These are phyloP conservation scores for Epinephelus fuscoguttatus DNA, from an alignment of 2,113 vertebrate species.

Conservation along the genomic window DNA sequence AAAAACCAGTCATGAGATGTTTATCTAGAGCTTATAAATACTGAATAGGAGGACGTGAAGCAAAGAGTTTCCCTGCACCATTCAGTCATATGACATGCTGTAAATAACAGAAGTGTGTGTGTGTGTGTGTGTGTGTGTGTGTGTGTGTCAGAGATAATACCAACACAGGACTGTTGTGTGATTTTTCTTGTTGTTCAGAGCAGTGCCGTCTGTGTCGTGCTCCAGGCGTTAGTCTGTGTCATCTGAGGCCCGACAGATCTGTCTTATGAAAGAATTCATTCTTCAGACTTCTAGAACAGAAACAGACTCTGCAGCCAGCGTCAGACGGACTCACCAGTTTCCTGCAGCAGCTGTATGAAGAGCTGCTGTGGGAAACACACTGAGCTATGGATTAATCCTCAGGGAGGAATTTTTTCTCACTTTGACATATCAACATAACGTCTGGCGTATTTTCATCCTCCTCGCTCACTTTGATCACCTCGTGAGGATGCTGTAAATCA, in stretches of 20 bases:
- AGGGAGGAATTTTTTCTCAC: slow-evolving; percentile 11
- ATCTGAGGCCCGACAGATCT: not conserved
- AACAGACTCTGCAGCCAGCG: not conserved
- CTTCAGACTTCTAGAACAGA: not conserved
- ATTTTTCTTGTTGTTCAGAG: not conserved
- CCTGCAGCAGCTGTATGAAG: not conserved
- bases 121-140: slow-evolving; percentile 16
- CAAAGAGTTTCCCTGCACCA: not conserved
- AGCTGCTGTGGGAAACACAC: not conserved
- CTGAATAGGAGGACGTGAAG: not conserved
- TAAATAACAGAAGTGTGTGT: not conserved
- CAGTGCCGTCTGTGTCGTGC: not conserved
- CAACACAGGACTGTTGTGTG: slow-evolving; percentile 18
- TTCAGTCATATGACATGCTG: slow-evolving; percentile 36
- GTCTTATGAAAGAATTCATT: not conserved
- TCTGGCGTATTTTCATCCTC: slow-evolving; percentile 17
- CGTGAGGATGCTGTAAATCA: slow-evolving; percentile 41
- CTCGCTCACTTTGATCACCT: not conserved
- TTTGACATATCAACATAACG: slow-evolving; percentile 46
- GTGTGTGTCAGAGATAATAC: not conserved
- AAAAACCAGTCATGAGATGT: not conserved
- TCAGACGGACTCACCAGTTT: not conserved
- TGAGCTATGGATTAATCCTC: not conserved
- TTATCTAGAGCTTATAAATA: not conserved
- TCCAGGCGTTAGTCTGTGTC: not conserved